phyloP scores from a whole-genome alignment of 2,888 invertebrate species.

The Nomada hirtipes region DNA sequence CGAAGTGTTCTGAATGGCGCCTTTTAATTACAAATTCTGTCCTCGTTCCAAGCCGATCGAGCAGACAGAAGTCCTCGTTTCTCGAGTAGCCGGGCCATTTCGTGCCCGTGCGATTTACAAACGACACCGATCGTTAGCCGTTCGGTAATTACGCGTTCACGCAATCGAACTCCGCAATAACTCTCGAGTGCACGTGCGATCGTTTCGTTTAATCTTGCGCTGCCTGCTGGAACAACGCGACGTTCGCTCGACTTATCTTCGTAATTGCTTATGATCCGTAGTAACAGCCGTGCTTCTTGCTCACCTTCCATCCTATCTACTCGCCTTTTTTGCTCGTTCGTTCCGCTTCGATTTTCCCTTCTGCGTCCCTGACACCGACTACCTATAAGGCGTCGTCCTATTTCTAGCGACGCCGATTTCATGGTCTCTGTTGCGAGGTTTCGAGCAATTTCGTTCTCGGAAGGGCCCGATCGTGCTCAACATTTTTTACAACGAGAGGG shows the following conservation, averaged over 20 bases:
- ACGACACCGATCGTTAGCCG: neutral
- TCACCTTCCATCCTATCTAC: neutral
- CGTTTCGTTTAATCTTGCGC: conserved; percentile 7
- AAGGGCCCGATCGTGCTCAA: conserved; percentile 12
- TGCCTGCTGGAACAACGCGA: too few species aligned
- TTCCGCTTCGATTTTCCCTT: conserved; percentile 7
- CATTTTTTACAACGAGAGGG: neutral
- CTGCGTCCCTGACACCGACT: neutral
- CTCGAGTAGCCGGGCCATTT: neutral
- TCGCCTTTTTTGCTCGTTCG: neutral
- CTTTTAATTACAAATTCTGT: conserved; percentile 2
- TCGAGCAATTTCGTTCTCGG: conserved; percentile 16
- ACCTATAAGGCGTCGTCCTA: neutral
- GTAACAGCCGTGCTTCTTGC: neutral
- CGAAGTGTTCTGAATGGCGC: neutral
- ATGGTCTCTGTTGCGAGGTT: conserved; percentile 19
- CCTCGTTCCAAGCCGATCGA: neutral
- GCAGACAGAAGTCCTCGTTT: neutral
- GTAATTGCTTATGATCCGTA: conserved; percentile 63
- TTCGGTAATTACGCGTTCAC: conserved; percentile 11
- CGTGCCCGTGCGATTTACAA: neutral
- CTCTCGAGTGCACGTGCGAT: conserved; percentile 19
- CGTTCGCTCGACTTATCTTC: conserved; percentile 45
- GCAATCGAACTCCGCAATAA: conserved; percentile 17
- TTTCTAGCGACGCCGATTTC: neutral